Evolutionary conservation across 2,113 vertebrate genomes (phyloP).

Genomic region (Sorex araneus): DNA sequence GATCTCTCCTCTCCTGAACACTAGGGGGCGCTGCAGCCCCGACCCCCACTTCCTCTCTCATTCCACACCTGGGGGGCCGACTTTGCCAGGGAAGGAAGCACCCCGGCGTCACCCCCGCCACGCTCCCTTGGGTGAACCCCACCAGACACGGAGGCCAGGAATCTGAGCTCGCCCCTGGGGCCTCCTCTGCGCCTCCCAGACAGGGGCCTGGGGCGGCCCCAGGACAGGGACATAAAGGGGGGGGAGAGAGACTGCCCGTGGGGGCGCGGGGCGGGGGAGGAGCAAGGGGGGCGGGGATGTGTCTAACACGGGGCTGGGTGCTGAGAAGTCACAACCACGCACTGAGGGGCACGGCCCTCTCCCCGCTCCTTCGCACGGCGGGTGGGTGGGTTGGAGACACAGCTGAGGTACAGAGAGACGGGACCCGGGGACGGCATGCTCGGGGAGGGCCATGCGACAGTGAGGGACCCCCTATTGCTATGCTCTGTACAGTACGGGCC

Average conservation of each 20-base stretch:
- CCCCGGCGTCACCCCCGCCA: not conserved
- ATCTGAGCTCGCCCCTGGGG: not conserved
- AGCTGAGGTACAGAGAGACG: slow-evolving; percentile 83
- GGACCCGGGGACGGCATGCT: slow-evolving; percentile 89
- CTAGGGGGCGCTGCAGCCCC: not conserved
- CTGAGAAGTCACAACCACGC: slow-evolving; percentile 71
- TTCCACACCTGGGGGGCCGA: not conserved
- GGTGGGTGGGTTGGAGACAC: slow-evolving; percentile 68
- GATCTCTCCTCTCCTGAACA: not conserved
- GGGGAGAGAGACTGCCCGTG: slow-evolving; percentile 20
- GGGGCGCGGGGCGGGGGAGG: not conserved
- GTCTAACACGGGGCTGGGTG: slow-evolving; percentile 59
- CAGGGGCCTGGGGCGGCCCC: not conserved
- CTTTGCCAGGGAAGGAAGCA: not conserved
- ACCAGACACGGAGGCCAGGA: slow-evolving; percentile 18
- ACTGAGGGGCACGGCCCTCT: slow-evolving; percentile 70
- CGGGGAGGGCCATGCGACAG: slow-evolving; percentile 91
- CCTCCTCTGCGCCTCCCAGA: slow-evolving; percentile 20
- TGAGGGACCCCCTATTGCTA: slow-evolving; percentile 87
- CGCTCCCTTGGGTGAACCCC: not conserved
- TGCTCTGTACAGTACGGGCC: slow-evolving; percentile 80
- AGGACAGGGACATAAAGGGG: slow-evolving; percentile 29
- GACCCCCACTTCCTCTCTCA: not conserved
- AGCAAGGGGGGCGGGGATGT: not conserved
- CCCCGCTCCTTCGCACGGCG: slow-evolving; percentile 62